A percentile compares a stretch with the other conserved stretches of the same genome.
These are phyloP conservation scores for Cenopis cana DNA, from an alignment of 2,888 invertebrate genomes.

Conservation along the genomic window DNA sequence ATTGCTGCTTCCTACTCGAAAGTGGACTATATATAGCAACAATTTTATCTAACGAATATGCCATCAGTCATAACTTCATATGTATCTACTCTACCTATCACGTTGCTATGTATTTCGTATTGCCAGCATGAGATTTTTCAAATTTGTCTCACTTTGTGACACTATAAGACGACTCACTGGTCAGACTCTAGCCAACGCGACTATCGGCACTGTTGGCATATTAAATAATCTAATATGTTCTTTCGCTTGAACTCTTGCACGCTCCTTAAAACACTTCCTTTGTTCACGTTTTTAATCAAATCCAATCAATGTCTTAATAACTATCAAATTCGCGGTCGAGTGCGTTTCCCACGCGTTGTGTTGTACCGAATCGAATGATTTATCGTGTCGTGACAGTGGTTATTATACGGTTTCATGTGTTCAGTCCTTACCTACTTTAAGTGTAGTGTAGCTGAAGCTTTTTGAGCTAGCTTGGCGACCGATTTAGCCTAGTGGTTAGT, in stretches of 20 bases:
- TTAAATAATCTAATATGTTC: neutral
- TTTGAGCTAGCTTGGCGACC: no score
- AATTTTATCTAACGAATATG: no score
- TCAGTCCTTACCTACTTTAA: neutral
- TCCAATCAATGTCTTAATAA: conserved; percentile 36
- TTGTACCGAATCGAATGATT: conserved; percentile 28
- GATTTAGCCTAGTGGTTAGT: no score
- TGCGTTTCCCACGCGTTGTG: conserved; percentile 38
- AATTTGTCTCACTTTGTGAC: no score
- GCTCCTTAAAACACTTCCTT: neutral
- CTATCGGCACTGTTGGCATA: no score
- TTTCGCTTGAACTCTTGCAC: neutral
- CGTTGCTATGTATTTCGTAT: no score
- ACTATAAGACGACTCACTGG: no score
- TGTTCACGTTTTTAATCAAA: conserved; percentile 28
- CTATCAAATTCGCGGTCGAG: conserved; percentile 29
- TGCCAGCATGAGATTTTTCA: no score
- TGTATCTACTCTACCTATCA: no score
- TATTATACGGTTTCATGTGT: conserved; percentile 17
- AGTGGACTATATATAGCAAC: no score
- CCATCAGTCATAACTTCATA: no score
- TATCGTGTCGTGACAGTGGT: conserved; percentile 29
- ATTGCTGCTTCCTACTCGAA: neutral
- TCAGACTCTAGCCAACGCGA: neutral
- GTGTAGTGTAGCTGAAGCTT: no score